phyloP scores from a whole-genome alignment of 2,888 invertebrate species.

The Subacronicta megacephala region DNA sequence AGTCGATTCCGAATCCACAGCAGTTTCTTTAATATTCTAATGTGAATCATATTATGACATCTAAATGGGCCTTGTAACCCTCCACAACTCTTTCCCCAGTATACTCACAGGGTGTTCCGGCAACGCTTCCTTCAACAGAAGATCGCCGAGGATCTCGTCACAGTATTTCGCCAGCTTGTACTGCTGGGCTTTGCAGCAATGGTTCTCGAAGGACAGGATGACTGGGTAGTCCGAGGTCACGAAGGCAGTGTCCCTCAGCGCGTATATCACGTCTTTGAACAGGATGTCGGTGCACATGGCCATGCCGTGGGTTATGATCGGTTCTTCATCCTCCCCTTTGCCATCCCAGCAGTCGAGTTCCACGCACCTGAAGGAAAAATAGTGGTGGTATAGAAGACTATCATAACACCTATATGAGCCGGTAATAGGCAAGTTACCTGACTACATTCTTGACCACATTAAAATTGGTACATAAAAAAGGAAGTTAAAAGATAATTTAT shows the following conservation, averaged over 20 bases:
- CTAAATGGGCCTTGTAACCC: neutral
- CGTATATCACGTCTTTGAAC: conserved; percentile 99
- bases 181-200: conserved; percentile 99
- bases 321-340: conserved; percentile 99
- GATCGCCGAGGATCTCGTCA: conserved; percentile 98
- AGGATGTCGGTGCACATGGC: conserved; percentile 99
- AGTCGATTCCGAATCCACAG: no score
- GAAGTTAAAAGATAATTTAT: no score
- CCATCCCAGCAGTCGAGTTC: conserved; percentile 99
- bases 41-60: no score
- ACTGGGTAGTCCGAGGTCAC: conserved; percentile 99
- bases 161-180: conserved; percentile 99
- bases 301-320: conserved; percentile 99
- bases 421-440: no score
- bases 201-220: conserved; percentile 99
- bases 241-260: conserved; percentile 99
- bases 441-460: no score
- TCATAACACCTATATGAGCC: no score
- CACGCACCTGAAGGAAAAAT: conserved; percentile 92
- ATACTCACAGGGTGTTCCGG: conserved; percentile 94
- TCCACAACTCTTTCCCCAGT: neutral
- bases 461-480: no score
- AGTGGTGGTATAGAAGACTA: no score
- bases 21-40: no score
- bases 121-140: conserved; percentile 96